Percentiles rank a stretch among this genome's conserved stretches.
Conservation (phyloP, 2,888 invertebrate species). For the Tethea ocularis region DNA sequence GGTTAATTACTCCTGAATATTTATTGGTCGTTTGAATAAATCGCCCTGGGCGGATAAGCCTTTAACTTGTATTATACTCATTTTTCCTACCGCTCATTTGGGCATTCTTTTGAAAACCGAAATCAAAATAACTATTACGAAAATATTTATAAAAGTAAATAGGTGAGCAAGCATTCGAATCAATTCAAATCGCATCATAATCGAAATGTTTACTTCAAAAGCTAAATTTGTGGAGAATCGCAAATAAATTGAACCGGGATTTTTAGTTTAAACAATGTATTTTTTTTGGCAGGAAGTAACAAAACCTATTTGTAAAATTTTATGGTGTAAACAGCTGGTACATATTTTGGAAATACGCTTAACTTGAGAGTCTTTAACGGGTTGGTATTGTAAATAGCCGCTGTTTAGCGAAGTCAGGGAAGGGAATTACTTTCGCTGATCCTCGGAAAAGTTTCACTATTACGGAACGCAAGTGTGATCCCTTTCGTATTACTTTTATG, state of each 20-base stretch:
- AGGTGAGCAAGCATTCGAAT: background rate
- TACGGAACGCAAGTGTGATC: conserved; percentile 65
- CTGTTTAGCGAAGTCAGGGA: conserved; percentile 56
- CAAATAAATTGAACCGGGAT: background rate
- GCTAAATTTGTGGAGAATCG: no score
- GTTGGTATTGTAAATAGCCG: conserved; percentile 52
- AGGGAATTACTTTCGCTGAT: conserved; percentile 67
- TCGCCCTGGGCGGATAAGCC: conserved; percentile 72
- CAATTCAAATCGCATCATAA: no score
- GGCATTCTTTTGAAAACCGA: conserved; percentile 36
- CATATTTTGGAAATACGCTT: conserved; percentile 24
- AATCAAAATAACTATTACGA: background rate
- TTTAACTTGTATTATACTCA: conserved; percentile 72
- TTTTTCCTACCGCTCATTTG: conserved; percentile 60
- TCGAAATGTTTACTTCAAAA: no score
- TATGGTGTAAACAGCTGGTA: conserved; percentile 41
- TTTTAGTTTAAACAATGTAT: background rate
- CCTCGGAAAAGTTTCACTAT: conserved; percentile 66
- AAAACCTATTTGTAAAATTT: conserved; percentile 32
- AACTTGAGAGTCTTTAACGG: conserved; percentile 41
- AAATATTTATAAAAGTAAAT: background rate
- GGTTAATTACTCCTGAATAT: conserved; percentile 82
- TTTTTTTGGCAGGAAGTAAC: background rate
- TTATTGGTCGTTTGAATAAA: conserved; percentile 82
- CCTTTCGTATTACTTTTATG: conserved; percentile 73